Evolutionary conservation across 2,113 vertebrate genomes (phyloP).

Genomic region (Carassius auratus): DNA sequence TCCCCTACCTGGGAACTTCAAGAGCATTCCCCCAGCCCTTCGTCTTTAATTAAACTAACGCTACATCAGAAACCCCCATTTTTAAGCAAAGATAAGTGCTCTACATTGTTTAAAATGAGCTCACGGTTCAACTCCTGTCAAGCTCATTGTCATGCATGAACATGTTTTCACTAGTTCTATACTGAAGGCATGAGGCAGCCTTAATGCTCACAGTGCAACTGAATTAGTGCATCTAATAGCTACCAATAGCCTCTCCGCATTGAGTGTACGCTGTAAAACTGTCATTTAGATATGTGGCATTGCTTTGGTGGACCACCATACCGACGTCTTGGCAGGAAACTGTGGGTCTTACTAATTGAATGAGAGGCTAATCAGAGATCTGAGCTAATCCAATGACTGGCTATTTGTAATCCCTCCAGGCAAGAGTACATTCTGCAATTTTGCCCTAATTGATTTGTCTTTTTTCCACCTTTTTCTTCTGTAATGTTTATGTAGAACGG

Average conservation of each 20-base stretch:
- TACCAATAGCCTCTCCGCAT: constrained; percentile 8
- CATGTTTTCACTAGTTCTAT: background rate
- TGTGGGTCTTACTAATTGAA: constrained; percentile 53
- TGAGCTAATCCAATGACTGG: constrained; percentile 59
- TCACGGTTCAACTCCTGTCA: background rate
- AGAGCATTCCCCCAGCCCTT: background rate
- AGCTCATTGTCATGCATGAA: background rate
- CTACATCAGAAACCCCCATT: background rate
- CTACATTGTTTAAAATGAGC: background rate
- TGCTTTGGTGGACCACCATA: constrained; percentile 39
- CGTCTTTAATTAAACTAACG: constrained; percentile 22
- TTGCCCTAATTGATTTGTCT: constrained; percentile 64
- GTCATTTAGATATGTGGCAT: constrained; percentile 28
- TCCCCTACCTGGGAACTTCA: background rate
- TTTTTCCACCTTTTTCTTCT: constrained; percentile 45
- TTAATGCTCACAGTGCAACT: constrained; percentile 7
- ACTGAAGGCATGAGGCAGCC: background rate
- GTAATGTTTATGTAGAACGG: constrained; percentile 50
- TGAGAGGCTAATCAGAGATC: constrained; percentile 55
- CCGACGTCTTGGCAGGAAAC: constrained; percentile 30
- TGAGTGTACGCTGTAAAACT: background rate
- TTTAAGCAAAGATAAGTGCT: background rate
- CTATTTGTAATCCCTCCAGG: constrained; percentile 56
- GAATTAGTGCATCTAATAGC: constrained; percentile 19
- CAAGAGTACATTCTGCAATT: constrained; percentile 65